These are phyloP conservation scores for Noctua janthe DNA, from an alignment of 2,888 invertebrate species.

Conservation along the genomic window DNA sequence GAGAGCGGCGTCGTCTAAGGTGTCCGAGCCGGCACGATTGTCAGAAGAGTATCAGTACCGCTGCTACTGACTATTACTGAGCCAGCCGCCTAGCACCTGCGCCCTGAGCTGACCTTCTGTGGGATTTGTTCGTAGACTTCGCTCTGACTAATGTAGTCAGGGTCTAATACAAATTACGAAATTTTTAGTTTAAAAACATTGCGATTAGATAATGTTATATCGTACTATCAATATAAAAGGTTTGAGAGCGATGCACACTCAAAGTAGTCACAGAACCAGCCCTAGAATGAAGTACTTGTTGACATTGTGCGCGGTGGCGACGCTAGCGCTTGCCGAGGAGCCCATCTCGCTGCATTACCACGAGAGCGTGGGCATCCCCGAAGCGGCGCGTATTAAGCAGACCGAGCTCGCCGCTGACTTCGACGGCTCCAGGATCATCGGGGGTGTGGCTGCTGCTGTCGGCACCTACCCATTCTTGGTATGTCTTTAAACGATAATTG, in stretches of 20 bases:
- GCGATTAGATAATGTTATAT: slow-evolving; percentile 40
- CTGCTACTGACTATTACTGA: background rate
- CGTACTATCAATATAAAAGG: slow-evolving; percentile 35
- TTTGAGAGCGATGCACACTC: background rate
- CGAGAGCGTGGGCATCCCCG: slow-evolving; percentile 63
- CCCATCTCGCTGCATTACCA: slow-evolving; percentile 60
- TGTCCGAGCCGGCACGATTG: background rate
- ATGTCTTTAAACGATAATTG: background rate
- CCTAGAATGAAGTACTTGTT: slow-evolving; percentile 37
- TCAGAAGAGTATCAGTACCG: background rate
- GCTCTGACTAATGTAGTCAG: slow-evolving; percentile 15
- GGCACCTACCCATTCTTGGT: slow-evolving; percentile 67
- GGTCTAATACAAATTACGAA: slow-evolving; percentile 29
- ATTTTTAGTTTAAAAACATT: slow-evolving; percentile 9
- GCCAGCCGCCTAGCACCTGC: background rate
- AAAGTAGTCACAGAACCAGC: slow-evolving; percentile 16
- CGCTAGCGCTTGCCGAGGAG: slow-evolving; percentile 31
- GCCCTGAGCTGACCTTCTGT: slow-evolving; percentile 32
- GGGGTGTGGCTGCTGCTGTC: slow-evolving; percentile 40
- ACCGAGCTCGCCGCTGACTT: slow-evolving; percentile 62
- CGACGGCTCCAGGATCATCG: slow-evolving; percentile 62
- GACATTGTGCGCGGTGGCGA: slow-evolving; percentile 29
- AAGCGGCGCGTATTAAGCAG: slow-evolving; percentile 65
- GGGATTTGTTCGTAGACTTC: slow-evolving; percentile 43
- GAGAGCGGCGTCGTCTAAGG: background rate